Evolutionary conservation across 2,113 vertebrate species (phyloP).

Genomic region (Chunga burmeisteri): DNA sequence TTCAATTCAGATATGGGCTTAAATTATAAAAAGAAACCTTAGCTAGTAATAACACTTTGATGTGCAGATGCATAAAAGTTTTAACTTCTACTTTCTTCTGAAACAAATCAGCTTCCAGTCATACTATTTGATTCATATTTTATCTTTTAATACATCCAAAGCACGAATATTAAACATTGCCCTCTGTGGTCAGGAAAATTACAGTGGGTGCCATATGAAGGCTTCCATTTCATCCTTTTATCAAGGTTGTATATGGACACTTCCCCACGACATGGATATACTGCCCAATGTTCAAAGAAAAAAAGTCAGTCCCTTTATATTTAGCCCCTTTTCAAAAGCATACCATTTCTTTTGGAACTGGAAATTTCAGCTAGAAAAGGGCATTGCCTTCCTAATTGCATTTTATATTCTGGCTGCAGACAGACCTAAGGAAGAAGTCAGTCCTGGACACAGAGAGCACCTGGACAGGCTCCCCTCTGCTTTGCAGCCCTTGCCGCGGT

Average conservation of each 20-base stretch:
- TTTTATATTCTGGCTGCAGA: background rate
- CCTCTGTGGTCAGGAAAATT: constrained; percentile 27
- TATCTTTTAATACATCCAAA: constrained; percentile 53
- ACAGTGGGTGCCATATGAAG: background rate
- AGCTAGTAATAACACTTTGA: constrained; percentile 65
- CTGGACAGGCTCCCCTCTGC: rapidly evolving
- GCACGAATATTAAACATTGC: constrained; percentile 16
- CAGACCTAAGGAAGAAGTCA: background rate
- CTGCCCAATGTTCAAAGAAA: background rate
- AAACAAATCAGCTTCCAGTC: constrained; percentile 64
- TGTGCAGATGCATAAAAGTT: constrained; percentile 67
- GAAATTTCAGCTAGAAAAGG: background rate
- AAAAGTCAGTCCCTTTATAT: background rate
- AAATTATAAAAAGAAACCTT: constrained; percentile 60
- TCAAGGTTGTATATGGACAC: background rate
- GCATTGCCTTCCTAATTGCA: background rate
- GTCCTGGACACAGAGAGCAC: background rate
- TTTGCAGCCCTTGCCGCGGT: background rate
- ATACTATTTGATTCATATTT: constrained; percentile 66
- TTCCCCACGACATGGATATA: background rate
- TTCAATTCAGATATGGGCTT: constrained; percentile 52
- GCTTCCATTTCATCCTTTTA: constrained; percentile 20
- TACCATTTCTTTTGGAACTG: background rate
- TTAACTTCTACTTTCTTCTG: constrained; percentile 61
- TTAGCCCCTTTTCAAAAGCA: background rate